Percentiles rank a stretch among this genome's conserved stretches.
These are phyloP conservation scores for Cephus cinctus DNA, from an alignment of 1,140 invertebrate species.

Conservation along the genomic window DNA sequence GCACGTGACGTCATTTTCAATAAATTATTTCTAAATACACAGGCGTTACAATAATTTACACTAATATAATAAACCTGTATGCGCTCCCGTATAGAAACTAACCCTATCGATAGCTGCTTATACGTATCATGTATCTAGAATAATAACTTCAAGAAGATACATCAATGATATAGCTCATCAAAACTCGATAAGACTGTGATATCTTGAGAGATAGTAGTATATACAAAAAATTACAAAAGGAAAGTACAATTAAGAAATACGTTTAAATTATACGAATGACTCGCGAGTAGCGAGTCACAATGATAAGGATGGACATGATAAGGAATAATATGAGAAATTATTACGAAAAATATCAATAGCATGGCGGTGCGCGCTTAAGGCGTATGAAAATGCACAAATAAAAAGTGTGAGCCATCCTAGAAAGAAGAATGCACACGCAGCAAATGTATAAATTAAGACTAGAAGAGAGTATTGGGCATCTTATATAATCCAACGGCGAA, in stretches of 20 bases:
- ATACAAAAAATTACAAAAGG: constrained; percentile 39
- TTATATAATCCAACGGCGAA: constrained; percentile 27
- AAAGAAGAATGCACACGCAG: constrained; percentile 34
- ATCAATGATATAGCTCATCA: too few species aligned
- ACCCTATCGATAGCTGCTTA: constrained; percentile 21
- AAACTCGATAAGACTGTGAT: too few species aligned
- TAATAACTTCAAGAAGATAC: too few species aligned
- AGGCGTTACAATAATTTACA: constrained; percentile 34
- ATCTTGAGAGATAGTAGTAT: too few species aligned
- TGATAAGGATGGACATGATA: constrained; percentile 15
- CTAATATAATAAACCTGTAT: constrained; percentile 19
- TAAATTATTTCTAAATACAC: constrained; percentile 27
- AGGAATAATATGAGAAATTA: constrained; percentile 26
- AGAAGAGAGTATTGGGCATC: constrained; percentile 30
- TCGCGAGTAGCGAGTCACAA: too few species aligned
- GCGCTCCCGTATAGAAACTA: constrained; percentile 16
- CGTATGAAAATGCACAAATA: too few species aligned
- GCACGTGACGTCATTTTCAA: constrained; percentile 21
- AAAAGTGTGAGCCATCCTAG: too few species aligned
- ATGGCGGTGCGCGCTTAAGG: too few species aligned
- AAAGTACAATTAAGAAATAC: constrained; percentile 24
- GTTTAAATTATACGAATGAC: too few species aligned
- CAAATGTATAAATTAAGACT: constrained; percentile 36
- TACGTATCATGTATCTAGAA: too few species aligned
- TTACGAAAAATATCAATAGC: constrained; percentile 15